Evolutionary conservation across 2,797 vertebrate species (phyloP).

Genomic region (Tympanoctomys barrerae): DNA sequence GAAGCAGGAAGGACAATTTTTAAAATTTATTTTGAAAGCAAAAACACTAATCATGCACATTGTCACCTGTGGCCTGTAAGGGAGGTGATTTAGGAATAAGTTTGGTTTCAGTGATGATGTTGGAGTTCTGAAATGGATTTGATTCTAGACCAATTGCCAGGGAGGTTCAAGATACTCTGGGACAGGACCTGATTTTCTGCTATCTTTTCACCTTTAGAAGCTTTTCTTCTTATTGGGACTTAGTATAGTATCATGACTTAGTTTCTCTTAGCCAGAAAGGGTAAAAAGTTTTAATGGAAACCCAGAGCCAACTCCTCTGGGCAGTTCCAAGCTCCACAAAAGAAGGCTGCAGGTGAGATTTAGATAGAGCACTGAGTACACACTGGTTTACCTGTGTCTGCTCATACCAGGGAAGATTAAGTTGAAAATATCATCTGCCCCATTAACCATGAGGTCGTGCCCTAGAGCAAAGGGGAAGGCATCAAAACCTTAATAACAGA

Average conservation of each 20-base stretch:
- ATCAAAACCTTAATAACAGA: not conserved
- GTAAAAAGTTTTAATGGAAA: not conserved
- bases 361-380: not conserved
- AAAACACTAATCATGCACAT: slow-evolving; percentile 56
- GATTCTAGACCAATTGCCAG: not conserved
- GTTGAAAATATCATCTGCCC: not conserved
- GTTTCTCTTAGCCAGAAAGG: not conserved
- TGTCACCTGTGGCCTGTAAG: slow-evolving; percentile 34
- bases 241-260: not conserved
- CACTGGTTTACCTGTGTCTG: not conserved
- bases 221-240: not conserved
- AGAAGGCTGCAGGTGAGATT: not conserved
- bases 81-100: slow-evolving; percentile 61
- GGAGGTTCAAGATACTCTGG: not conserved
- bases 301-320: not conserved
- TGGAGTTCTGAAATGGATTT: slow-evolving; percentile 40
- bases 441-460: rapidly evolving
- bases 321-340: not conserved
- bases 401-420: not conserved
- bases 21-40: slow-evolving; percentile 65
- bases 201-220: not conserved
- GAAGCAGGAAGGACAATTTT: slow-evolving; percentile 45
- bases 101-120: slow-evolving; percentile 27
- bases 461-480: not conserved
- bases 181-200: not conserved